These are phyloP conservation scores for Siniperca knerii DNA, from an alignment of 2,113 vertebrate species.

Conservation along the genomic window DNA sequence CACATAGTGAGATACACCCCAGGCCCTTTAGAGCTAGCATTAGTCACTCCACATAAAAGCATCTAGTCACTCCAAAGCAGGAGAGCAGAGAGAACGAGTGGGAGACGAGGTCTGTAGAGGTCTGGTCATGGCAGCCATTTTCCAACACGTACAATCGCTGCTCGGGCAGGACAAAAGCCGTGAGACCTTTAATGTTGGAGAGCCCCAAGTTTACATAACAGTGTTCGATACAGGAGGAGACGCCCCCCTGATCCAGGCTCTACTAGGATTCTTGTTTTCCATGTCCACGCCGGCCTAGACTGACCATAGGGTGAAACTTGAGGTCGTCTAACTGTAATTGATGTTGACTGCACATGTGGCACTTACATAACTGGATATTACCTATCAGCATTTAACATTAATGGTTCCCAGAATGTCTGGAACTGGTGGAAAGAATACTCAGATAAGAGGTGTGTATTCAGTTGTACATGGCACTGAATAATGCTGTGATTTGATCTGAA, in stretches of 20 bases:
- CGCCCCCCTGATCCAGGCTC: slow-evolving; percentile 52
- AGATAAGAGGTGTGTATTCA: not conserved
- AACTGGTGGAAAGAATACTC: not conserved
- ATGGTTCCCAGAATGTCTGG: slow-evolving; percentile 12
- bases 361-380: slow-evolving; percentile 66
- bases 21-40: slow-evolving; percentile 74
- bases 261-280: slow-evolving; percentile 52
- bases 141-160: slow-evolving; percentile 39
- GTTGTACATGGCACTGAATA: not conserved
- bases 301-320: slow-evolving; percentile 58
- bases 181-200: slow-evolving; percentile 30
- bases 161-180: slow-evolving; percentile 30
- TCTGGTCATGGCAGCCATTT: slow-evolving; percentile 74
- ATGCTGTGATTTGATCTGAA: slow-evolving; percentile 14
- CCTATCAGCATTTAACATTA: slow-evolving; percentile 51
- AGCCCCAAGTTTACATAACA: slow-evolving; percentile 57
- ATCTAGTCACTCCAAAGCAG: slow-evolving; percentile 75
- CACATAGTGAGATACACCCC: slow-evolving; percentile 66
- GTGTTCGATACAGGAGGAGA: slow-evolving; percentile 64
- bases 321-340: slow-evolving; percentile 63
- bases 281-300: slow-evolving; percentile 33
- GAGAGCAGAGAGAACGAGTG: slow-evolving; percentile 68
- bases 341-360: slow-evolving; percentile 66
- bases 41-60: slow-evolving; percentile 83
- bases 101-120: slow-evolving; percentile 71